Evolutionary conservation across 2,113 vertebrate species (phyloP), one percentile per base, ranked within the genome.

Genomic region (Xiphophorus maculatus): DNA sequence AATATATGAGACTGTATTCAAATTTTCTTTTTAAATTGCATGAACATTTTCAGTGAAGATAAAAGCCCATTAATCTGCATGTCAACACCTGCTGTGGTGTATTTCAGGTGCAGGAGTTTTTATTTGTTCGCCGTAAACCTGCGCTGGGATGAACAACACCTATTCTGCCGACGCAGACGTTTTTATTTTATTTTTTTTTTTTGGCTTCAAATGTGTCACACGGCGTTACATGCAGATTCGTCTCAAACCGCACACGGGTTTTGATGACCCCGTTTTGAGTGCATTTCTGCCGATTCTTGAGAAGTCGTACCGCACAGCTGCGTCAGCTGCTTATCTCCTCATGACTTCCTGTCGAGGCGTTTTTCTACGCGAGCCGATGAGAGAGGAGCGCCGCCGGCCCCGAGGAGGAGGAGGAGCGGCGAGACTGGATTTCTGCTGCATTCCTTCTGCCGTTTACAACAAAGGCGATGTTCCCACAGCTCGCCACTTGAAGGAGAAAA

Each of bases 11-110:
- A 88, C 95, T 94, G 93, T 95, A 94, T 94, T 92, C 92, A 94
- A 84, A 88, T 92, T 89, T 89, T 89, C 4, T 48, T 48, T 90
- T 84, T 92, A 88, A 91, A 93, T 83, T 96, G 94, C 95, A 95
- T 94, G 95, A 94, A 93, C 91, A 93, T 93, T 92, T 94, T 94
- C 94, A 91, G 84, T 93, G 91, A 94, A 95, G 92, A 94, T 94
- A 90, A 93, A 27, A 8, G 10, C 86, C 42, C 35, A 93, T 95
- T 94, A 92, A 94, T 89, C 82, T 66, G 73, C 67, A 3, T 28
- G 51, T 64, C 27, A 58, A 58, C 17, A 27, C 65, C 7, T 40
- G 65, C 73, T 77, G 19, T 27, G 13, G 25, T 22, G 28, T 29
- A 37, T 12, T 35, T 62, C 35, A 22, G 42, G 25, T 42, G 42